Conservation (phyloP, 2,888 invertebrate species). For the Lacanobia oleracea region DNA sequence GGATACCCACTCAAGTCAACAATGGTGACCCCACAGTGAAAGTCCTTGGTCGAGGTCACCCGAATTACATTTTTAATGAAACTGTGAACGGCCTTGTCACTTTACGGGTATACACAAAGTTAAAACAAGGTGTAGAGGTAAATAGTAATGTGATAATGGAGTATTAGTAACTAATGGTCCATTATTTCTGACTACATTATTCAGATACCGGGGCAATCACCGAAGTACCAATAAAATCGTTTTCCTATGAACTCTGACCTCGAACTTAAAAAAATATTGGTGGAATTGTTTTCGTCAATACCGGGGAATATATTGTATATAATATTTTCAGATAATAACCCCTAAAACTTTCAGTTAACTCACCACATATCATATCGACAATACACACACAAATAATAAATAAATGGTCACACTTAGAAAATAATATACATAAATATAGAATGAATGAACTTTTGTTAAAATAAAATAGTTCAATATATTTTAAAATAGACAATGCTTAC, state of each 20-base stretch:
- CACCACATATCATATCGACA: too few species aligned
- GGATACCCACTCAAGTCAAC: constrained; percentile 28
- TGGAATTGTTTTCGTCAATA: background rate
- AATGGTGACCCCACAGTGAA: constrained; percentile 30
- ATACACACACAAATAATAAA: too few species aligned
- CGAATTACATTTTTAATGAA: constrained; percentile 52
- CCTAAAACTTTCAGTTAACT: too few species aligned
- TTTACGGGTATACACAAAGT: constrained; percentile 9
- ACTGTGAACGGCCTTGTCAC: constrained; percentile 41
- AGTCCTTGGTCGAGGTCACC: constrained; percentile 33
- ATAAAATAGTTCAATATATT: too few species aligned
- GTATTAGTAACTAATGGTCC: constrained; percentile 19
- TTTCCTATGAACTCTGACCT: background rate
- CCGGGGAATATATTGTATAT: background rate
- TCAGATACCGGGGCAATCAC: constrained; percentile 1
- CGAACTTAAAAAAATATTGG: background rate
- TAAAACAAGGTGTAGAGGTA: constrained; percentile 25
- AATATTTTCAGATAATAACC: too few species aligned
- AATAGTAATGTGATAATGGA: constrained; percentile 37
- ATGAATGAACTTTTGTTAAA: too few species aligned
- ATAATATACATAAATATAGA: too few species aligned
- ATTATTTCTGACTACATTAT: constrained; percentile 27
- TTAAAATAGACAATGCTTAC: too few species aligned
- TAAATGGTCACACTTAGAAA: too few species aligned
- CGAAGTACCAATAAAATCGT: background rate